These are phyloP conservation scores for Hemicordylus capensis DNA, from an alignment of 2,113 vertebrate species.

Conservation along the genomic window DNA sequence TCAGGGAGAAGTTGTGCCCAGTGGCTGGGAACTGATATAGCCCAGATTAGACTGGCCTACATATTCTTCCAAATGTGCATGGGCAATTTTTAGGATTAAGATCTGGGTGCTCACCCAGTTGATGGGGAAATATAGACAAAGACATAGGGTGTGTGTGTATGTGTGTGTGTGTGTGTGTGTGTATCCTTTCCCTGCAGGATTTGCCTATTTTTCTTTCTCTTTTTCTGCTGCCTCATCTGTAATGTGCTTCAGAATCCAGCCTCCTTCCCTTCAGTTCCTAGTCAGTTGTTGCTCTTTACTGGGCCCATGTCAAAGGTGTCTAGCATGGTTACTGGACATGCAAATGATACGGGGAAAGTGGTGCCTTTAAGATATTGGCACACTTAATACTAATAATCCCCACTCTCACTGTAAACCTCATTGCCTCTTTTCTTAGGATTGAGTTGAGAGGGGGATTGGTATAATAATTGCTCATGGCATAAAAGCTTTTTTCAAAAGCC, in stretches of 20 bases:
- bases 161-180: no score
- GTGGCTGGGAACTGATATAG: background rate
- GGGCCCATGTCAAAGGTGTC: background rate
- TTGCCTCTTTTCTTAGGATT: background rate
- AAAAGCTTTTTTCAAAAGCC: background rate
- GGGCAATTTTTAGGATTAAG: background rate
- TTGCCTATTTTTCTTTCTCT: background rate
- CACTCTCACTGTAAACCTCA: background rate
- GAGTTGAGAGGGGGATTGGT: background rate
- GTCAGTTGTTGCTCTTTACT: background rate
- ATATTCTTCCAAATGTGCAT: background rate
- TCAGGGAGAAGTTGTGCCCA: background rate
- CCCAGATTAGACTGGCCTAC: background rate
- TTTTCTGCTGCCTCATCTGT: background rate
- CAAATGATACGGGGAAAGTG: background rate
- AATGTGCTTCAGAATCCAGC: no score
- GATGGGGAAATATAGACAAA: background rate
- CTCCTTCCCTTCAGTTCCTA: background rate
- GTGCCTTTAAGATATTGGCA: background rate
- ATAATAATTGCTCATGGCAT: background rate
- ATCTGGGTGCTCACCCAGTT: no score
- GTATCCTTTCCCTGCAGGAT: no score
- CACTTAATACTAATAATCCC: background rate
- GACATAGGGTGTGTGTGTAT: no score
- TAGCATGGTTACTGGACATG: background rate